Conservation (phyloP, 2,888 invertebrate species). For the Epinotia nisella region DNA sequence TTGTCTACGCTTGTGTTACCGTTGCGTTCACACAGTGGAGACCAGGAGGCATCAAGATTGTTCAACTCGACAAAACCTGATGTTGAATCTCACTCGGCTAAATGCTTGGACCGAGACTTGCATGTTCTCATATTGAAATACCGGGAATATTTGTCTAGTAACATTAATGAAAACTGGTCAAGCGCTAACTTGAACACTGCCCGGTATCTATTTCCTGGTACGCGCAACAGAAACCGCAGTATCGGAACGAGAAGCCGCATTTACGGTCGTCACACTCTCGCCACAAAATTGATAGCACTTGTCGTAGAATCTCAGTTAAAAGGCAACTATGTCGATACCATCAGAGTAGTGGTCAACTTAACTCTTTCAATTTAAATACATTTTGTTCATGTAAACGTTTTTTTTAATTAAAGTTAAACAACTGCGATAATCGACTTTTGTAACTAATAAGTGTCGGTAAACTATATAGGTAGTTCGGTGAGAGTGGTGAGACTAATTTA, state of each 20-base stretch:
- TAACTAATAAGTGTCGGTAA: background rate
- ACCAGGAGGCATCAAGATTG: no score
- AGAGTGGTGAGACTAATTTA: background rate
- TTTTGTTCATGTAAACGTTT: slow-evolving; percentile 9
- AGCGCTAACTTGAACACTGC: slow-evolving; percentile 6
- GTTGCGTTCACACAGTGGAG: no score
- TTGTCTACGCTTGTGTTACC: no score
- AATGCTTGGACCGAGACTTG: no score
- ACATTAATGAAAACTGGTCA: background rate
- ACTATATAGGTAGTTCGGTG: background rate
- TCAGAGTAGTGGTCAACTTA: slow-evolving; percentile 21
- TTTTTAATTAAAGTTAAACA: slow-evolving; percentile 5
- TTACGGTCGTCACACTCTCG: slow-evolving; percentile 36
- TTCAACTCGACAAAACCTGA: no score
- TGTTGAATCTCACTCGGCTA: no score
- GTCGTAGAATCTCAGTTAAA: slow-evolving; percentile 39
- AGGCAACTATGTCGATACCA: slow-evolving; percentile 39
- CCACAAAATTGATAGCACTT: slow-evolving; percentile 42
- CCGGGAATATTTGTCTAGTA: background rate
- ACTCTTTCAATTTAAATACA: slow-evolving; percentile 35
- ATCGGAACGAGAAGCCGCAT: slow-evolving; percentile 32
- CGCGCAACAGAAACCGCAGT: slow-evolving; percentile 27
- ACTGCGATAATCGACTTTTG: background rate
- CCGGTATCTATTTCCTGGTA: slow-evolving; percentile 9
- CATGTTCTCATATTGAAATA: background rate